Evolutionary conservation across 2,888 invertebrate species (phyloP), one percentile per base, ranked within the genome.

Genomic region (Mesorhabditis belari): DNA sequence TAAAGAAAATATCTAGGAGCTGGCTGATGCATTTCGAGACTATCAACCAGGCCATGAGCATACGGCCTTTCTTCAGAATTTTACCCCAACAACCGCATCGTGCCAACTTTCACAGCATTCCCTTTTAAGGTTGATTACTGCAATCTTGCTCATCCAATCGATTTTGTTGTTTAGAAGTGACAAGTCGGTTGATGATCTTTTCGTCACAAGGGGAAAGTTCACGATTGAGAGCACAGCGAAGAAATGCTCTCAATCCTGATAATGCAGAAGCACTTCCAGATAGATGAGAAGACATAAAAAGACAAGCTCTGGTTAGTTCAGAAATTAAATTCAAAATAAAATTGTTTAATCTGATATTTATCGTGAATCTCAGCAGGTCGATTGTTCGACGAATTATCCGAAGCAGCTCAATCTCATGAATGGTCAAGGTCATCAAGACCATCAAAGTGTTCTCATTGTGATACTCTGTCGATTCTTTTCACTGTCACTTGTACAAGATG

Each of bases 1-100:
- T 35, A 35, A 35, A 35, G 12, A n/a, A 9, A n/a, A 35, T 35
- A 17, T 35, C 44, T 2, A 35, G 62, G 63, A 83, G 82, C 75
- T 85, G 84, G 62, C 71, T 61, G 69, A 71, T 69, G 71, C 71
- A 67, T 83, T 83, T 66, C 81, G 83, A 57, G 79, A 81, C 44
- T 86, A 86, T 75, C 83, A 84, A 63, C 83, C 85, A n/a, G 86
- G 86, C 49, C 80, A 82, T 49, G 85, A 85, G 73, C 86, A 84
- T 77, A 81, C 83, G 71, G 84, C 85, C 67, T 86, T 82, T 78
- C 83, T 86, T 19, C 82, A 83, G 62, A 74, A 83, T 26, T n/a
- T n/a, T n/a, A 72, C 84, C 51, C 82, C 83, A 12, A 74, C 64
- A n/a, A 9, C 12, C 12, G 12, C 44, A 9, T 17, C 12, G 49